Conservation (phyloP, 2,113 vertebrate species). For the Gasterosteus aculeatus region DNA sequence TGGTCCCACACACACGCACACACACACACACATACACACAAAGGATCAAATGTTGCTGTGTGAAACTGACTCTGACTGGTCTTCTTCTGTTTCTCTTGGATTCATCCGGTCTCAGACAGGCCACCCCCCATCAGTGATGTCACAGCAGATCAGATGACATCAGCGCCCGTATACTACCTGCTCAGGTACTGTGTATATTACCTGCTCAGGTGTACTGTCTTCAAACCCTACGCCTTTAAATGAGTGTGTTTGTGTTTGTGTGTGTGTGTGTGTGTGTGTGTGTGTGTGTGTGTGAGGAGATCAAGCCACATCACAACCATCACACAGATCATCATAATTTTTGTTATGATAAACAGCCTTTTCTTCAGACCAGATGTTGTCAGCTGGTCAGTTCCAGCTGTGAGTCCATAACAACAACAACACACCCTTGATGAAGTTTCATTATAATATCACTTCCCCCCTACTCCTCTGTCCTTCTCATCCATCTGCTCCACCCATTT, state of each 20-base stretch:
- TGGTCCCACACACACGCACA: constrained; percentile 36
- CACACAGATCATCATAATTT: too few relatives aligned
- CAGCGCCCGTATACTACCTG: not conserved
- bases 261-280: constrained; percentile 1
- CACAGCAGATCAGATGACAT: constrained; percentile 18
- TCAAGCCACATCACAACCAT: too few relatives aligned
- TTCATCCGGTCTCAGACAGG: not conserved
- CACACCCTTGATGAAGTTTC: not conserved
- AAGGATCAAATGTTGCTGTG: not conserved
- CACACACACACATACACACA: constrained; percentile 16
- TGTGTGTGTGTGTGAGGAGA: not conserved
- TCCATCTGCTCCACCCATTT: too few relatives aligned
- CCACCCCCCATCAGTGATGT: constrained; percentile 24
- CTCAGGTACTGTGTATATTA: too few relatives aligned
- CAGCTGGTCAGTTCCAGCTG: not conserved
- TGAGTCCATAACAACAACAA: not conserved
- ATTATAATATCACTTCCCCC: too few relatives aligned
- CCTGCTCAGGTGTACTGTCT: too few relatives aligned
- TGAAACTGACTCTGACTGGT: not conserved
- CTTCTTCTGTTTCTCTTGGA: constrained; percentile 18
- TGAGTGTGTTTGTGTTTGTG: not conserved
- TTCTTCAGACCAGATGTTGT: not conserved
- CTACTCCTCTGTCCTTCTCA: too few relatives aligned
- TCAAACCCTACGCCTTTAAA: too few relatives aligned
- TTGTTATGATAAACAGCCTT: not conserved